These are phyloP conservation scores for Rhabdophis nuchalis DNA, from an alignment of 2,797 vertebrate species.

Conservation along the genomic window DNA sequence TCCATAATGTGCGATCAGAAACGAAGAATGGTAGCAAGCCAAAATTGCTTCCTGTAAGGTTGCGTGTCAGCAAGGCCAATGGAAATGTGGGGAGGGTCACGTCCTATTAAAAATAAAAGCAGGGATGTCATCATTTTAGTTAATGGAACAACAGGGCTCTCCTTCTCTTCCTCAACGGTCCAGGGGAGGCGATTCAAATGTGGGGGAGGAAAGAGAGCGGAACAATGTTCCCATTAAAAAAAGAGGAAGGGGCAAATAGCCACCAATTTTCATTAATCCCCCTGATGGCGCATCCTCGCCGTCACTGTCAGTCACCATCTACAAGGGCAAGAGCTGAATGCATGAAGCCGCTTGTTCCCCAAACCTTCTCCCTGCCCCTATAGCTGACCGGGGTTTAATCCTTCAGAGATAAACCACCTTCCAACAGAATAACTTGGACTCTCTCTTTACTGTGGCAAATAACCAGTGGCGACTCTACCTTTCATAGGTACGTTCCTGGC, in stretches of 20 bases:
- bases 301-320: neutral
- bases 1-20: constrained; percentile 38
- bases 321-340: neutral
- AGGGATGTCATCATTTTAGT: constrained; percentile 51
- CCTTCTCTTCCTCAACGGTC: constrained; percentile 9
- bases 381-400: neutral
- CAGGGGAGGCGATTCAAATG: constrained; percentile 56
- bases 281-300: neutral
- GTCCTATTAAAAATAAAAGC: constrained; percentile 59
- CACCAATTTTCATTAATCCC: constrained; percentile 47
- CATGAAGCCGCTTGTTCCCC: neutral
- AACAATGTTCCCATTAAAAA: constrained; percentile 56
- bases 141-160: constrained; percentile 49
- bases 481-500: neutral
- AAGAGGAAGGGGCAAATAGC: constrained; percentile 35
- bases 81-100: constrained; percentile 37
- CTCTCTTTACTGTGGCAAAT: too few relatives aligned
- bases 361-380: neutral
- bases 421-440: neutral
- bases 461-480: neutral
- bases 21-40: constrained; percentile 41
- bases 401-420: neutral
- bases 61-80: constrained; percentile 44
- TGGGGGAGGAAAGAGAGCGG: constrained; percentile 39
- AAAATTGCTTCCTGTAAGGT: constrained; percentile 50